phyloP scores from a whole-genome alignment of 1,140 invertebrate species.

The Aphis craccivora region DNA sequence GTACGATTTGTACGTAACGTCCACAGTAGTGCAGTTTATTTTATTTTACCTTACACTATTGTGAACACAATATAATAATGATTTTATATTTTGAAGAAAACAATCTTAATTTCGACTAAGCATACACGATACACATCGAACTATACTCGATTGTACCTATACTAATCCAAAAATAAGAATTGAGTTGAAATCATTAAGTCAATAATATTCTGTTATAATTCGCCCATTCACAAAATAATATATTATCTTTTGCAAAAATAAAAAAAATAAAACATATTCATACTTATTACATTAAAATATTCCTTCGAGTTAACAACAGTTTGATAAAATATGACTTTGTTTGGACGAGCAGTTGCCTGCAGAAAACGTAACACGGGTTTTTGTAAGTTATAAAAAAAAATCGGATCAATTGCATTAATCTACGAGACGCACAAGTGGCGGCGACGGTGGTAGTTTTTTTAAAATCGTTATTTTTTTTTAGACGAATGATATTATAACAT shows the following conservation, averaged over 20 bases:
- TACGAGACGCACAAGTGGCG: not conserved
- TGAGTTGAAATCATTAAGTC: not conserved
- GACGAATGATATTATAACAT: not conserved
- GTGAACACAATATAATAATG: not conserved
- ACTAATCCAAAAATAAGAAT: not conserved
- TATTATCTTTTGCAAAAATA: too few species aligned
- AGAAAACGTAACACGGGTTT: not conserved
- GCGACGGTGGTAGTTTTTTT: not conserved
- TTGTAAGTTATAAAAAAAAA: not conserved
- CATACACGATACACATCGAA: not conserved
- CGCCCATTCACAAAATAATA: not conserved
- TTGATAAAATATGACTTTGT: not conserved
- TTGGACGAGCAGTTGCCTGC: not conserved
- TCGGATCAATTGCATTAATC: not conserved
- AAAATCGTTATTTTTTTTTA: conserved; percentile 10
- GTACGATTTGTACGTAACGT: not conserved
- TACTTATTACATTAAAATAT: not conserved
- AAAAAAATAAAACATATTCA: too few species aligned
- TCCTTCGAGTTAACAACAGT: not conserved
- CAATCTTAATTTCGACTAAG: not conserved
- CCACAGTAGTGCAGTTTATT: not conserved
- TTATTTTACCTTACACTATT: not conserved
- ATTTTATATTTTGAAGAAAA: not conserved
- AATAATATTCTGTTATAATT: not conserved
- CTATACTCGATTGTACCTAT: not conserved